Evolutionary conservation across 2,113 vertebrate species (phyloP).

Genomic region (Salvelinus namaycush): DNA sequence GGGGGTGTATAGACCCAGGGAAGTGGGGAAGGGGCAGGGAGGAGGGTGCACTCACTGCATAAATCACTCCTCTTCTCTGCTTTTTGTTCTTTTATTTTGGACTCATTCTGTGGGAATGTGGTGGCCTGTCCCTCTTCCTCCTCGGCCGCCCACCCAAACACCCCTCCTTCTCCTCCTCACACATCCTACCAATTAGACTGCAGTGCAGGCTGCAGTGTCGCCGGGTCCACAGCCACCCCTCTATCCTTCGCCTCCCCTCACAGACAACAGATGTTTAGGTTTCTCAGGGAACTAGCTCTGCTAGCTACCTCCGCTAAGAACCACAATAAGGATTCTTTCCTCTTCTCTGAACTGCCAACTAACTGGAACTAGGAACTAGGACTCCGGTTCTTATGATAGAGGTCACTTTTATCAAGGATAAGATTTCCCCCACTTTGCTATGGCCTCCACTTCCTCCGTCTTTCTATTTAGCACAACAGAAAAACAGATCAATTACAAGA

Average conservation of each 20-base stretch:
- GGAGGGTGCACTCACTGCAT: conserved; percentile 11
- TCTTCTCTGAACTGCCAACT: conserved; percentile 28
- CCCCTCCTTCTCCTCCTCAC: conserved; percentile 10
- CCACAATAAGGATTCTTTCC: conserved; percentile 23
- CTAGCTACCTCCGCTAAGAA: conserved; percentile 29
- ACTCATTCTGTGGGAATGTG: conserved; percentile 77
- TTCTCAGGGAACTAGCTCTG: conserved; percentile 71
- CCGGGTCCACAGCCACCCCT: conserved; percentile 26
- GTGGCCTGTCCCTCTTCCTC: conserved; percentile 66
- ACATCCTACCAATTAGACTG: conserved; percentile 63
- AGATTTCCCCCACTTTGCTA: conserved; percentile 1
- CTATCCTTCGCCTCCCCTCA: conserved; percentile 32
- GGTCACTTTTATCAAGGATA: not conserved
- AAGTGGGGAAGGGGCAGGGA: conserved; percentile 44
- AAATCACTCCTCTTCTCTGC: conserved; percentile 44
- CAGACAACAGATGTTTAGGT: conserved; percentile 77
- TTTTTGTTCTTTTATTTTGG: conserved; percentile 2
- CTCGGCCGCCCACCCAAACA: conserved; percentile 48
- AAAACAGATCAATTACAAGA: conserved; percentile 69
- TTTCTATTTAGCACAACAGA: conserved; percentile 49
- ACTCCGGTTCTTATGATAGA: conserved; percentile 10
- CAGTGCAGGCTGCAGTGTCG: conserved; percentile 20
- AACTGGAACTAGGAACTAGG: conserved; percentile 2
- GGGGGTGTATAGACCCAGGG: conserved; percentile 46
- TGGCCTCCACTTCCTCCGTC: conserved; percentile 20